Percentiles rank a stretch among this genome's conserved stretches.
Conservation (phyloP, 2,113 vertebrate species). For the Seriola dumerili region DNA sequence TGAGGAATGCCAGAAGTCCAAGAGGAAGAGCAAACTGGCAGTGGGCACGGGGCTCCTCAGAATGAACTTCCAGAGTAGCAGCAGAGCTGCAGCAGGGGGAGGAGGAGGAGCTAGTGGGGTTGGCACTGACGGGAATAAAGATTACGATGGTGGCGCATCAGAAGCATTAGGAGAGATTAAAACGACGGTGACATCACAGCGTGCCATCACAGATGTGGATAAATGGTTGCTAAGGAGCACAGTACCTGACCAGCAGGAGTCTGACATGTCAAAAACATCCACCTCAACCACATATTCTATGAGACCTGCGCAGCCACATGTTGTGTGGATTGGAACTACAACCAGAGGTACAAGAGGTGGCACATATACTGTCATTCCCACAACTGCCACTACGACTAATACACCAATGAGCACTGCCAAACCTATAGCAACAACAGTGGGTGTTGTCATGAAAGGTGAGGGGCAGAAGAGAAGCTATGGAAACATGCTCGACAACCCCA, state of each 20-base stretch:
- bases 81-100: constrained; percentile 44
- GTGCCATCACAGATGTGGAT: constrained; percentile 59
- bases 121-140: constrained; percentile 37
- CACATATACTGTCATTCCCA: neutral
- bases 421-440: constrained; percentile 35
- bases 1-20: constrained; percentile 94
- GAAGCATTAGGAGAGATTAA: constrained; percentile 70
- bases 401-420: constrained; percentile 33
- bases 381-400: constrained; percentile 33
- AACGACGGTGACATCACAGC: constrained; percentile 56
- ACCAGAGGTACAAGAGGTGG: constrained; percentile 34
- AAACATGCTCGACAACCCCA: constrained; percentile 84
- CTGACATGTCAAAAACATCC: constrained; percentile 33
- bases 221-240: constrained; percentile 68
- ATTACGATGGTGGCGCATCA: constrained; percentile 24
- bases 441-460: constrained; percentile 32
- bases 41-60: constrained; percentile 85
- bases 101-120: constrained; percentile 37
- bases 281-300: constrained; percentile 42
- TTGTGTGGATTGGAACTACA: constrained; percentile 44
- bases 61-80: constrained; percentile 85
- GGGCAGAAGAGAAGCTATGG: constrained; percentile 65
- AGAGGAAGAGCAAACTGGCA: constrained; percentile 90
- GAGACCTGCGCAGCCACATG: constrained; percentile 36
- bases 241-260: constrained; percentile 76